Base-by-base conservation (phyloP, 2,888 invertebrate species). In the Uloborus plumipes region DNA sequence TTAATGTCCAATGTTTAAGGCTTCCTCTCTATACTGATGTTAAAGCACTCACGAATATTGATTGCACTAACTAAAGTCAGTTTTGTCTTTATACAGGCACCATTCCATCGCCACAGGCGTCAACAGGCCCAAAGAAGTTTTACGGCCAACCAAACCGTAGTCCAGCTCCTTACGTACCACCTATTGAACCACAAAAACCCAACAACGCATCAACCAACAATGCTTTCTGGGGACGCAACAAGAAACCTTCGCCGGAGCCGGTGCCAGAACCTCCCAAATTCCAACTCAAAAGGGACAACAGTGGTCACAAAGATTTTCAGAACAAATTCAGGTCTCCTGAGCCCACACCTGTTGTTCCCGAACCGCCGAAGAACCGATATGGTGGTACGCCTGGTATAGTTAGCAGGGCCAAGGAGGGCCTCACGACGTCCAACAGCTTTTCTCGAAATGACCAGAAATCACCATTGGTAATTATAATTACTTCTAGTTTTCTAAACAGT, bases 391-490 rank as follows among this genome's bases (percentile, higher is more conserved):
- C 82, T 22, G 85, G 85, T 7, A 50, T 84, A 6, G 75, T 85
- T 26, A 84, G 58, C 61, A 79, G 80, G 51, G 85, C 85, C 14
- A 85, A 85, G 61, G 85, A 85, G 65, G 83, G 85, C 11, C 20
- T 85, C 16, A 58, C 73, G 39, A 61, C 72, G n/a, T 67, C 71
- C 31, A 50, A 66, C 2, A 53, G 66, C 1, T 15, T 6, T 47
- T 64, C 65, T 9, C 51, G 76, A 55, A 26, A n/a, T 15, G 80
- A 83, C 16, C 69, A 55, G 50, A 83, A 83, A 50, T 66, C 76
- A 7, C 80, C 83, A 1, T 22, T 64, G 47, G 77, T 84, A 74
- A 61, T 65, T 39, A 18, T 20, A n/a, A 39, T 7, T 11, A 39
- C 9, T 39, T 39, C 26, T 39, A 39, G 39, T 1, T 11, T 31